Evolutionary conservation across 2,888 invertebrate genomes (phyloP).

Genomic region (Ischnura elegans): DNA sequence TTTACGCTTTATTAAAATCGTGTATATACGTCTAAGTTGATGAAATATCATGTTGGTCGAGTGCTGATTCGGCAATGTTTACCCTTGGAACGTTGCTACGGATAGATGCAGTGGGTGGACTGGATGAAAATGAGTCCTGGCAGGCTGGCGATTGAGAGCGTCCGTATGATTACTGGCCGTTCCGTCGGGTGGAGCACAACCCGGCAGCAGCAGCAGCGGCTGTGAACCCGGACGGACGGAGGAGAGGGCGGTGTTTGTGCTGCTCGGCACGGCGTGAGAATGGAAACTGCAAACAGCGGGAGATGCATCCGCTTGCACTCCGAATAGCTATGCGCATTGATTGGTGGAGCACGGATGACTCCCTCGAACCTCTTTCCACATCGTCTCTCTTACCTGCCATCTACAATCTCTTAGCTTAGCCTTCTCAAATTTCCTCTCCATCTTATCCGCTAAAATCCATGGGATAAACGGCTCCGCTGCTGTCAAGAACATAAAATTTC

Average conservation of each 20-base stretch:
- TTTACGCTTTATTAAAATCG: no score
- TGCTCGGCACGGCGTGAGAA: conserved; percentile 11
- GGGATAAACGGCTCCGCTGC: no score
- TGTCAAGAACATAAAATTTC: no score
- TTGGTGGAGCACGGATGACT: conserved; percentile 1
- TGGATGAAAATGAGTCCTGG: not conserved
- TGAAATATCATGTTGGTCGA: no score
- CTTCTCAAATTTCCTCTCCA: no score
- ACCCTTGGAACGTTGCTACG: no score
- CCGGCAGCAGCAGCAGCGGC: not conserved
- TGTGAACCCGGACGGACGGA: not conserved
- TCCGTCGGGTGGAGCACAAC: not conserved
- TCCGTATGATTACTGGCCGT: not conserved
- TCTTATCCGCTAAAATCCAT: no score
- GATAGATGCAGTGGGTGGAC: not conserved
- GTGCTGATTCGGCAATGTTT: no score
- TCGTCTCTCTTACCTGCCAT: not conserved
- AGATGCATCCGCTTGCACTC: conserved; percentile 49
- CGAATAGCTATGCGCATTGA: not conserved
- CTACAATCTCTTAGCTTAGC: not conserved
- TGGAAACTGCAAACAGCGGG: conserved; percentile 47
- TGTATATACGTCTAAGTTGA: no score
- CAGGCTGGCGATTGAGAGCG: not conserved
- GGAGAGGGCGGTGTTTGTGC: conserved; percentile 13
- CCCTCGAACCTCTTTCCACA: not conserved